Evolutionary conservation across 2,888 invertebrate genomes (phyloP), one percentile per base, ranked within the genome.

Genomic region (Melitaea athalia): DNA sequence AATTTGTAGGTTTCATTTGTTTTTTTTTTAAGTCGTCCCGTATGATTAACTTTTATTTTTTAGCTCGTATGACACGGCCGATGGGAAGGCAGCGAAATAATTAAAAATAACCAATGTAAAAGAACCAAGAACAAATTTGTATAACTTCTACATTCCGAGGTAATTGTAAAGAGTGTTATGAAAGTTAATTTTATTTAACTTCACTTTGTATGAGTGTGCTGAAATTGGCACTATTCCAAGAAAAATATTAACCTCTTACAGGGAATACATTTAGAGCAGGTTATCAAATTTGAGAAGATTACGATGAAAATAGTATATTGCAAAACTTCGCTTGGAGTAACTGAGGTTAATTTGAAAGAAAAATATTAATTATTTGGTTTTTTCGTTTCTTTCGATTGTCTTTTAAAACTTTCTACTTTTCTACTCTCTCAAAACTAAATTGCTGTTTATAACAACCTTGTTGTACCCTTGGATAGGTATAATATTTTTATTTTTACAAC

Each of bases 161-260:
- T 72, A 68, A 68, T 68, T 72, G 68, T 63, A 68, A 64, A 70
- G 67, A 72, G 69, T 72, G 66, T 70, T 66, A 72, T 70, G 68
- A 70, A 68, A 72, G 63, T 70, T 72, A 72, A 70, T 72, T 72
- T 68, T 72, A 72, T 72, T 72, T 70, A 63, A 64, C 64, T 70
- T 63, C 60, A 63, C 62, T 63, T 68, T 52, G 61, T 63, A 53
- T 57, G 72, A 70, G 65, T 62, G 70, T 59, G 70, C 61, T 60
- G 61, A 64, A 69, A 70, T 68, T 72, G 72, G 72, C 67, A 66
- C 70, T 66, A 70, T 55, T 68, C 72, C 72, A 72, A 63, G 59
- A 70, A 69, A 70, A 72, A 70, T 66, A 72, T 72, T 72, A 68
- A 66, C 65, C 65, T 61, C 52, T 70, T 68, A 70, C 53, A 45